phyloP scores from a whole-genome alignment of 2,888 invertebrate species.

The Mythimna ferrago region DNA sequence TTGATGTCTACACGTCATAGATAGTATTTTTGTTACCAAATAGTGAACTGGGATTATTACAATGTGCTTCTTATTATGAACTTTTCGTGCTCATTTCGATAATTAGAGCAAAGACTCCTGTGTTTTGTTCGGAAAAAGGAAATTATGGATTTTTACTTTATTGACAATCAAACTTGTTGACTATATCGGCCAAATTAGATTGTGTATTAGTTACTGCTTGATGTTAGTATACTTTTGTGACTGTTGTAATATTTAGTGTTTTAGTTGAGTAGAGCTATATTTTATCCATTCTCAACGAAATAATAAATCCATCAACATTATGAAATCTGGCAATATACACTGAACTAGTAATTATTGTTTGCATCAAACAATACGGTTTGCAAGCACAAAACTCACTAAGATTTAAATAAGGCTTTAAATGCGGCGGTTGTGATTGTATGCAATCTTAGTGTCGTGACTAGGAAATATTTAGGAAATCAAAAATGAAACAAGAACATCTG shows the following conservation, averaged over 20 bases:
- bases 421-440: conserved; percentile 81
- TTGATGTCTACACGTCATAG: conserved; percentile 1
- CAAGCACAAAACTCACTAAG: conserved; percentile 77
- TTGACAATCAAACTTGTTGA: conserved; percentile 19
- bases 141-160: conserved; percentile 37
- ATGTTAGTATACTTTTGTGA: conserved; percentile 46
- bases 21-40: conserved; percentile 28
- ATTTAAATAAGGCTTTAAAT: conserved; percentile 76
- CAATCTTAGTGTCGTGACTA: conserved; percentile 69
- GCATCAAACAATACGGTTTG: conserved; percentile 55
- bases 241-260: conserved; percentile 53
- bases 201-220: conserved; percentile 40
- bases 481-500: conserved; percentile 7
- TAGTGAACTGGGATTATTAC: conserved; percentile 20
- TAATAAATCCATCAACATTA: conserved; percentile 12
- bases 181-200: conserved; percentile 53
- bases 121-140: conserved; percentile 13
- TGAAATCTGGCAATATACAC: conserved; percentile 34
- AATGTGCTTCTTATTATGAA: conserved; percentile 28
- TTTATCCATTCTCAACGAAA: conserved; percentile 24
- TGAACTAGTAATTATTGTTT: conserved; percentile 53
- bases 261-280: conserved; percentile 28
- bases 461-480: conserved; percentile 37
- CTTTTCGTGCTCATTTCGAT: not conserved
- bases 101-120: not conserved